Base-by-base conservation (phyloP, 1,140 invertebrate genomes). In the Chelonus insularis region DNA sequence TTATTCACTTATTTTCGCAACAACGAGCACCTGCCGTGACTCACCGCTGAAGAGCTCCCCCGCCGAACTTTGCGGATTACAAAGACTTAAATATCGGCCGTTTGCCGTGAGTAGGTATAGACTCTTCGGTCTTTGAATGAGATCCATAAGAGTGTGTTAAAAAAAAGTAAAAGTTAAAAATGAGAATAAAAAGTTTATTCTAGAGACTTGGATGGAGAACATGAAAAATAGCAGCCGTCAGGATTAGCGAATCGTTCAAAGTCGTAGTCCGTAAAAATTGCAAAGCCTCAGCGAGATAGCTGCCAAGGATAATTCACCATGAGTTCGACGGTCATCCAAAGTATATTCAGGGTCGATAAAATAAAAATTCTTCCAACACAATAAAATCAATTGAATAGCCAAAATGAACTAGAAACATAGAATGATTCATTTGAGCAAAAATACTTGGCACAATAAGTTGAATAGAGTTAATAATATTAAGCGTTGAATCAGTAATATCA, bases 81-180 rank as follows among this genome's bases (percentile, higher is more conserved):
- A 74, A 74, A 76, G 74, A 73, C 73, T 73, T 74, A 75, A 76
- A 75, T 75, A 73, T 69, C 70, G 67, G 67, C 70, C 70, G 70
- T 67, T 64, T 60, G 62, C 36, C 11, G 58, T 63, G 54, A 69
- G 70, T 72, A 64, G 65, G 68, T 29, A 29, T 29, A 29, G 25
- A 29, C 25, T 29, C 25, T 7, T 29, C 68, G 37, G 57, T 41
- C 12, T 20, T 14, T 7, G 55, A 41, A 21, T 21, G 36, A 29
- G 16, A 39, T 1, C 9, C 12, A 29, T 14, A 7, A 34, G 47
- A 37, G 36, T 37, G 36, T n/a, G 2, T 37, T n/a, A n/a, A 37
- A 3, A 37, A 29, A 47, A 50, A 50, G 45, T 20, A 41, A 58
- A 52, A 14, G 18, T 6, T 20, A 21, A 54, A 18, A 41, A 36